Evolutionary conservation across 2,888 invertebrate species (phyloP).

Genomic region (Selenia dentaria): DNA sequence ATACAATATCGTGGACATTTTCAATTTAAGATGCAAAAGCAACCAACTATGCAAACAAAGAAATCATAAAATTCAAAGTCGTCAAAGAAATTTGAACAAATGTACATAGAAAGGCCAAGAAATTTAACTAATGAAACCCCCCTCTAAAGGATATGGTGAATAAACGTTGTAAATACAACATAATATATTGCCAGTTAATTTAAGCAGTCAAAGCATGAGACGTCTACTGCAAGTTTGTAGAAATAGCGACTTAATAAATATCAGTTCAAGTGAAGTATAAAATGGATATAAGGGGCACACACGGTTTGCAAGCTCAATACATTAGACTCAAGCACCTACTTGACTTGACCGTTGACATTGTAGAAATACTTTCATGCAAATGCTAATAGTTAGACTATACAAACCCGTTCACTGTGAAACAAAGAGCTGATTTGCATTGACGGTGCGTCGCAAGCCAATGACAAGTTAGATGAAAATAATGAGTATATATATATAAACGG

Average conservation of each 20-base stretch:
- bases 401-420: slow-evolving; percentile 43
- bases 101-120: too few species aligned
- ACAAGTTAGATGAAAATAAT: slow-evolving; percentile 28
- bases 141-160: too few species aligned
- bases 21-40: too few species aligned
- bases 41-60: too few species aligned
- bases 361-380: slow-evolving; percentile 51
- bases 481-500: slow-evolving; percentile 4
- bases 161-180: too few species aligned
- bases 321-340: slow-evolving; percentile 38
- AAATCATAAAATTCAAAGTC: too few species aligned
- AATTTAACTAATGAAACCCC: too few species aligned
- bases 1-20: too few species aligned
- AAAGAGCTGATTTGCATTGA: slow-evolving; percentile 52
- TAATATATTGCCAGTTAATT: too few species aligned
- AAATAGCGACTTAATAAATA: slow-evolving; percentile 13
- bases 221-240: too few species aligned
- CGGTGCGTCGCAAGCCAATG: slow-evolving; percentile 36
- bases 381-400: slow-evolving; percentile 39
- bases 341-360: slow-evolving; percentile 43
- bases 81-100: too few species aligned
- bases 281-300: slow-evolving; percentile 11
- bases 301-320: slow-evolving; percentile 19
- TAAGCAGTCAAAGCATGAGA: too few species aligned
- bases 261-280: slow-evolving; percentile 13